These are phyloP conservation scores for Cydia fagiglandana DNA, from an alignment of 1,140 invertebrate species.

Conservation along the genomic window DNA sequence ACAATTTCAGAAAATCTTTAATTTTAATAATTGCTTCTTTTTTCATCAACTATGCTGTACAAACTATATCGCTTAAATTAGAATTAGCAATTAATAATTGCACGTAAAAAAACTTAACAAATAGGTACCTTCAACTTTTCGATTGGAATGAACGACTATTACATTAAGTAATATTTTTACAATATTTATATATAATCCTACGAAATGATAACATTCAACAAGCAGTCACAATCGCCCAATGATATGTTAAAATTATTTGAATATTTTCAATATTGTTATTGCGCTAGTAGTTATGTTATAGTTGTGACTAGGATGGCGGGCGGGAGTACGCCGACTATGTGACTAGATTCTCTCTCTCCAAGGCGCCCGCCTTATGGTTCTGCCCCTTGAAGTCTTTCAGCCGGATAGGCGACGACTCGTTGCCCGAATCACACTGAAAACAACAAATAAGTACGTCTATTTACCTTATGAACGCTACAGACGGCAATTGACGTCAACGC, in stretches of 20 bases:
- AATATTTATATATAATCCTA: conserved; percentile 75
- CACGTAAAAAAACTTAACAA: conserved; percentile 80
- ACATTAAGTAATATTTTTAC: conserved; percentile 74
- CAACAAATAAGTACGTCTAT: not conserved
- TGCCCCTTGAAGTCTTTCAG: conserved; percentile 74
- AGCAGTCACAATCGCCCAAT: conserved; percentile 80
- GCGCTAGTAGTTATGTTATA: conserved; percentile 64
- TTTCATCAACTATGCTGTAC: conserved; percentile 78
- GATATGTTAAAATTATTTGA: conserved; percentile 79
- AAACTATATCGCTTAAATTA: conserved; percentile 78
- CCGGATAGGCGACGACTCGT: conserved; percentile 76
- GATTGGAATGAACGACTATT: conserved; percentile 78
- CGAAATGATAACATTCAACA: conserved; percentile 75
- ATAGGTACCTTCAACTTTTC: conserved; percentile 77
- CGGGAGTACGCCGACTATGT: conserved; percentile 53
- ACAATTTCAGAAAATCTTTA: conserved; percentile 77
- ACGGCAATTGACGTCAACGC: too few relatives aligned
- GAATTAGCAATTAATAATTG: conserved; percentile 80
- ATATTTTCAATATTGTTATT: conserved; percentile 69
- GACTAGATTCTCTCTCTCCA: conserved; percentile 65
- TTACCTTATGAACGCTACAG: too few relatives aligned
- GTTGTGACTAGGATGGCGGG: conserved; percentile 39
- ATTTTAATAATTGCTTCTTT: conserved; percentile 78
- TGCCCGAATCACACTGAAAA: conserved; percentile 78
- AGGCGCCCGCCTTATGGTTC: conserved; percentile 64